These are phyloP conservation scores for Oceanodroma leucorhoa DNA, from an alignment of 2,797 vertebrate genomes.

Conservation along the genomic window DNA sequence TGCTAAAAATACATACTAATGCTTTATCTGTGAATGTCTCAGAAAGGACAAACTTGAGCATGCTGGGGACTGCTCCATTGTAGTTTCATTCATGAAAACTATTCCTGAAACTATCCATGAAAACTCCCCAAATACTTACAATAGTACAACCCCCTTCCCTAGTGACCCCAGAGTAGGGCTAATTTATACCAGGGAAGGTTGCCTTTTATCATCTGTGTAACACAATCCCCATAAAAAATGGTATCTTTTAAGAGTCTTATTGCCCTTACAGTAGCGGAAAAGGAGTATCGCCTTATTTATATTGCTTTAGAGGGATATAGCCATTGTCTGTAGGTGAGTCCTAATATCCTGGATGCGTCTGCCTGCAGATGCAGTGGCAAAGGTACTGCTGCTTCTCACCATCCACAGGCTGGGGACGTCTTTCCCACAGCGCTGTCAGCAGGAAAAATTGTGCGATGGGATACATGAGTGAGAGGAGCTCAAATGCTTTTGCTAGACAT, in stretches of 20 bases:
- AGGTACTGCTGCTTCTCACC: neutral
- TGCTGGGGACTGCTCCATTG: neutral
- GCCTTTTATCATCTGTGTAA: neutral
- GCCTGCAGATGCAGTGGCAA: neutral
- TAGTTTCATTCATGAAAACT: neutral
- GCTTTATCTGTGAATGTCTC: neutral
- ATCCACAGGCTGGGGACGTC: neutral
- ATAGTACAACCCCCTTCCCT: neutral
- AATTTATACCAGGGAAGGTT: neutral
- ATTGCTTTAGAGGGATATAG: fast-evolving
- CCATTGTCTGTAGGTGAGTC: neutral
- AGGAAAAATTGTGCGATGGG: neutral
- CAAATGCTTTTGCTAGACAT: neutral
- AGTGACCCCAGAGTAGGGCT: neutral
- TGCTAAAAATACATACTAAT: neutral
- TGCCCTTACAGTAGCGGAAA: neutral
- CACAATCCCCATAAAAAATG: neutral
- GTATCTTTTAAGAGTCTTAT: neutral
- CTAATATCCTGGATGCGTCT: neutral
- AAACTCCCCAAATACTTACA: neutral
- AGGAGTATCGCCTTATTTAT: neutral
- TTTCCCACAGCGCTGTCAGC: fast-evolving
- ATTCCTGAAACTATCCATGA: neutral
- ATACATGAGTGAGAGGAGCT: fast-evolving
- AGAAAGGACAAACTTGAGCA: neutral